Evolutionary conservation across 2,113 vertebrate genomes (phyloP).

Genomic region (Eclectus roratus): DNA sequence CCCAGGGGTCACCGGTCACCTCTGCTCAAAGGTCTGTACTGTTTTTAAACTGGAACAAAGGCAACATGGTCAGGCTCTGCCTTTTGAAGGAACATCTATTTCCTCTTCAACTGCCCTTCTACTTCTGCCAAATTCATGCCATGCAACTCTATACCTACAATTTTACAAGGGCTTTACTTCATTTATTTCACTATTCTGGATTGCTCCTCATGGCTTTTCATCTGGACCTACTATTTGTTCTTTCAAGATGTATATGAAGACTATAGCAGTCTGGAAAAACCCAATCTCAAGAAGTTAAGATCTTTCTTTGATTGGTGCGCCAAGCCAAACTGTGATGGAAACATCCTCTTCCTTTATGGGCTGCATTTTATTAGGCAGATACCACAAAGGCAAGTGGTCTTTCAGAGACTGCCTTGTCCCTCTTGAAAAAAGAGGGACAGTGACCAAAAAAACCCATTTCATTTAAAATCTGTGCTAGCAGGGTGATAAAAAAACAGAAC

Average conservation of each 20-base stretch:
- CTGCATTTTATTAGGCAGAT: not conserved
- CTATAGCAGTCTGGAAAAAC: not conserved
- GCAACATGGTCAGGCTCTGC: not conserved
- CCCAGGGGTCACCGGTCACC: accelerated
- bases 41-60: not conserved
- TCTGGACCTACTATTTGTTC: not conserved
- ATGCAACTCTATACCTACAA: not conserved
- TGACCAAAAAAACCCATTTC: not conserved
- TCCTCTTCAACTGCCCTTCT: not conserved
- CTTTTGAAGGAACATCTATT: not conserved
- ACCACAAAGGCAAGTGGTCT: not conserved
- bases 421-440: not conserved
- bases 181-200: not conserved
- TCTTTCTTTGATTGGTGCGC: not conserved
- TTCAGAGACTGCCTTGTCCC: not conserved
- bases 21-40: not conserved
- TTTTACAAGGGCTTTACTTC: not conserved
- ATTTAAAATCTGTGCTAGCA: not conserved
- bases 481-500: not conserved
- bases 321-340: not conserved
- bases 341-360: not conserved
- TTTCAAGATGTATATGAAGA: not conserved
- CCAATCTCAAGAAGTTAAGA: not conserved
- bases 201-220: not conserved
- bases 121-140: not conserved